Percentiles rank a stretch among this genome's conserved stretches.
phyloP scores from a whole-genome alignment of 2,888 invertebrate genomes.

The Digitonthophagus gazella region DNA sequence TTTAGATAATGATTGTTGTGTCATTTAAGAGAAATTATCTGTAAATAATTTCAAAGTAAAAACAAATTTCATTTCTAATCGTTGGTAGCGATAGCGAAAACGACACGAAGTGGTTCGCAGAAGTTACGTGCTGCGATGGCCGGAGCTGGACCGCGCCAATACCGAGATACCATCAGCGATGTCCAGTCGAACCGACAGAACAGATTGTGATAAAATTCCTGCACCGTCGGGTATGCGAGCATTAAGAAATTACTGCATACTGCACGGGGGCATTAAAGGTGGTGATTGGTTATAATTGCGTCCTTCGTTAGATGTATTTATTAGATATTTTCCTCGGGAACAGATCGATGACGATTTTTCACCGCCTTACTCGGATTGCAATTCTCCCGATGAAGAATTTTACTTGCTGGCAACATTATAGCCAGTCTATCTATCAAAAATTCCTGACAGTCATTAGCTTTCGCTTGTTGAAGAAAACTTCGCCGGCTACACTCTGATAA shows the following conservation, averaged over 20 bases:
- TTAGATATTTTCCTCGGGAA: background rate
- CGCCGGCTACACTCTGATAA: too few species aligned
- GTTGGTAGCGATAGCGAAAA: background rate
- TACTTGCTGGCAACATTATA: too few species aligned
- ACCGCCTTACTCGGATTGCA: background rate
- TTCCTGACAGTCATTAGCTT: background rate
- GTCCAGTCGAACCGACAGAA: conserved; percentile 6
- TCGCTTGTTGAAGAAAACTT: background rate
- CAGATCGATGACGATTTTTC: background rate
- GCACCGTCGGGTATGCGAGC: conserved; percentile 5
- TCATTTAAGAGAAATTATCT: background rate
- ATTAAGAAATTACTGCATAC: conserved; percentile 15
- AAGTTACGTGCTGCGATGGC: background rate
- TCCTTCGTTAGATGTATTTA: background rate
- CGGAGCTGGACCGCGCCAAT: background rate
- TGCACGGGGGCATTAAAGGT: conserved; percentile 10
- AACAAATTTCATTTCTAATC: background rate
- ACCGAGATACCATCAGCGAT: background rate
- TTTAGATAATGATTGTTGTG: background rate
- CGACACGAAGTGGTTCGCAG: background rate
- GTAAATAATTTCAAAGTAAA: background rate
- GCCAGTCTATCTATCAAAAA: background rate
- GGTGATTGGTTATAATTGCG: conserved; percentile 9
- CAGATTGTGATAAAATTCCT: conserved; percentile 12
- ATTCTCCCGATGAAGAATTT: background rate